Evolutionary conservation across 2,113 vertebrate species (phyloP).

Genomic region (Aegithalos caudatus): DNA sequence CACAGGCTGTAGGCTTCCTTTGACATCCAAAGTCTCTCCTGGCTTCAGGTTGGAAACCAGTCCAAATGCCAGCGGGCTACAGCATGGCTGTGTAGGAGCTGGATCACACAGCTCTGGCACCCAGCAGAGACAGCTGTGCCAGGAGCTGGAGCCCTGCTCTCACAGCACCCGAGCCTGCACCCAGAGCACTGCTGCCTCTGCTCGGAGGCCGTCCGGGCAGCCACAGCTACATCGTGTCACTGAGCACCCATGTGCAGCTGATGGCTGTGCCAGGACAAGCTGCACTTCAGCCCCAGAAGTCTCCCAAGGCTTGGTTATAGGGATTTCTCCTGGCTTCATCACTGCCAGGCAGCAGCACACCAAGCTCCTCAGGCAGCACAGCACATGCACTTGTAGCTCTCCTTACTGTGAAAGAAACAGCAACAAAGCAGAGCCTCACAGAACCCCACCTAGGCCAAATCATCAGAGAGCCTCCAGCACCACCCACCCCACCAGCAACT

Average conservation of each 20-base stretch:
- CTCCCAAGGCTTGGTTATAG: neutral
- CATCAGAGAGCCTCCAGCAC: neutral
- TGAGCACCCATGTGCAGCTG: neutral
- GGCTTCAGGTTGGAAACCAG: neutral
- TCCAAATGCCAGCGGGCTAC: neutral
- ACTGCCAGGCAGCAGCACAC: accelerated
- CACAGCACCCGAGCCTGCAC: neutral
- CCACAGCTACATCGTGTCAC: neutral
- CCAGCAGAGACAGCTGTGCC: neutral
- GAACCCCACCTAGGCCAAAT: neutral
- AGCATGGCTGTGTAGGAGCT: neutral
- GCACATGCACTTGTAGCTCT: accelerated
- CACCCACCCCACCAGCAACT: neutral
- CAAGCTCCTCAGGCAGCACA: no score
- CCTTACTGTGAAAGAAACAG: neutral
- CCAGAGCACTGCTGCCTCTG: neutral
- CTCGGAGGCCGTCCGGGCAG: neutral
- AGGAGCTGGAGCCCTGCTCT: neutral
- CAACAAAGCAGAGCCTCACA: neutral
- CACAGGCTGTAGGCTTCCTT: neutral
- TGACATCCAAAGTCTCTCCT: neutral
- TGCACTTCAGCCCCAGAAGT: neutral
- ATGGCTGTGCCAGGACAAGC: neutral
- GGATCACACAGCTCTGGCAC: neutral
- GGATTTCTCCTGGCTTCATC: neutral